Evolutionary conservation across 92 coral and sea anemone genomes (phyloP).

Genomic region (Zoanthus sociatus): DNA sequence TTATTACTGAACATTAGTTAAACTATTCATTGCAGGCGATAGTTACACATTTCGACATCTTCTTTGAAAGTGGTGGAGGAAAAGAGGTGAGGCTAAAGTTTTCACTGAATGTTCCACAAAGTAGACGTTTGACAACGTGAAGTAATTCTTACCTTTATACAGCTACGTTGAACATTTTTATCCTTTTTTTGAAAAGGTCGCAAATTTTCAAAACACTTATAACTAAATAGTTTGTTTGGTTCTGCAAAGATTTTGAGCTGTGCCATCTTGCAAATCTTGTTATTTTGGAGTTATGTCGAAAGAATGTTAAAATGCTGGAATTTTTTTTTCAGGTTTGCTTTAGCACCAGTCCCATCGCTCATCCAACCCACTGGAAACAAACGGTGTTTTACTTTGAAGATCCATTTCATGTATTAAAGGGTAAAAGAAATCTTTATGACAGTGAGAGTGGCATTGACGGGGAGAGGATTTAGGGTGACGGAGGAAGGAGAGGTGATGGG

Average conservation of each 20-base stretch:
- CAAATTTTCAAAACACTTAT: too few species aligned
- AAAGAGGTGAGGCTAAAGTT: slow-evolving; percentile 68
- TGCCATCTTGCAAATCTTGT: too few species aligned
- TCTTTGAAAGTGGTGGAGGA: slow-evolving; percentile 79
- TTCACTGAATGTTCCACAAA: too few species aligned
- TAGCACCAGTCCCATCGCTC: slow-evolving; percentile 81
- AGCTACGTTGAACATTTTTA: too few species aligned
- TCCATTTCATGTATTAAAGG: slow-evolving; percentile 74
- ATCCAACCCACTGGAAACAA: slow-evolving; percentile 97
- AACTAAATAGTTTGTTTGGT: neutral
- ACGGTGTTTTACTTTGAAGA: slow-evolving; percentile 84
- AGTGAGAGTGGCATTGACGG: neutral
- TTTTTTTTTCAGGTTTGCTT: slow-evolving; percentile 68
- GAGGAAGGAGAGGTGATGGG: too few species aligned
- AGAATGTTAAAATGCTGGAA: neutral
- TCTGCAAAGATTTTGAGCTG: neutral
- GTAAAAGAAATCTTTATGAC: slow-evolving; percentile 43
- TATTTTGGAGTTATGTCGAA: neutral
- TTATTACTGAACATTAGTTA: too few species aligned
- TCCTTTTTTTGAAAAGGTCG: too few species aligned
- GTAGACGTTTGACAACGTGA: too few species aligned
- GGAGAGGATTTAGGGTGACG: too few species aligned
- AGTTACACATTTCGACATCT: slow-evolving; percentile 89
- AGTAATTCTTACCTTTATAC: too few species aligned
- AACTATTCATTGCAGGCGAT: slow-evolving; percentile 66